These are phyloP conservation scores for Ctena decussata DNA, from an alignment of 2,888 invertebrate species.

Conservation along the genomic window DNA sequence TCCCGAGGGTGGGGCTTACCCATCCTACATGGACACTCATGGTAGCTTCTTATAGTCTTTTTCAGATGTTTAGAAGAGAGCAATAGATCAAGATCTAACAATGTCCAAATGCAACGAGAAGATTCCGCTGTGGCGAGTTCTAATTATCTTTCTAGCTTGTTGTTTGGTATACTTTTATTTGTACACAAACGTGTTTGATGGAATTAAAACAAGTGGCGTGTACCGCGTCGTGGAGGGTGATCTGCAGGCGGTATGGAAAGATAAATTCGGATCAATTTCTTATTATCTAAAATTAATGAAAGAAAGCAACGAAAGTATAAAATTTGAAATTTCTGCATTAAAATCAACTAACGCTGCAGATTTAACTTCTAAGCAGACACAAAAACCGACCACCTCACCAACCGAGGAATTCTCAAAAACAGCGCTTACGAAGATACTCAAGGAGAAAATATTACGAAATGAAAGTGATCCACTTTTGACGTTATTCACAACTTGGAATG, in stretches of 20 bases:
- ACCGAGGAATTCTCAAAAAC: background rate
- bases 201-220: slow-evolving; percentile 46
- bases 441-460: slow-evolving; percentile 31
- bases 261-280: slow-evolving; percentile 59
- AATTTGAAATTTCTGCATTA: slow-evolving; percentile 27
- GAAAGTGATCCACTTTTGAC: slow-evolving; percentile 67
- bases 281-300: slow-evolving; percentile 60
- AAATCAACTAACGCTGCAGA: background rate
- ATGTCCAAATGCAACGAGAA: slow-evolving; percentile 53
- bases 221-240: slow-evolving; percentile 62
- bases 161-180: slow-evolving; percentile 55
- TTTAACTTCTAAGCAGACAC: background rate
- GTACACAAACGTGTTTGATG: slow-evolving; percentile 63
- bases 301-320: slow-evolving; percentile 23
- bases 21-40: too few relatives aligned
- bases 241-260: slow-evolving; percentile 59
- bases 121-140: slow-evolving; percentile 49
- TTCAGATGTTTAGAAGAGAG: background rate
- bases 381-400: background rate
- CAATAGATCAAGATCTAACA: background rate
- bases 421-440: background rate
- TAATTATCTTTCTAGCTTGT: slow-evolving; percentile 44
- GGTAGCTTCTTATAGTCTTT: too few relatives aligned
- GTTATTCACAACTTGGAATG: slow-evolving; percentile 76
- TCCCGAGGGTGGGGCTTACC: too few relatives aligned